phyloP scores from a whole-genome alignment of 2,888 invertebrate species.

The Tryphoninae sp. region DNA sequence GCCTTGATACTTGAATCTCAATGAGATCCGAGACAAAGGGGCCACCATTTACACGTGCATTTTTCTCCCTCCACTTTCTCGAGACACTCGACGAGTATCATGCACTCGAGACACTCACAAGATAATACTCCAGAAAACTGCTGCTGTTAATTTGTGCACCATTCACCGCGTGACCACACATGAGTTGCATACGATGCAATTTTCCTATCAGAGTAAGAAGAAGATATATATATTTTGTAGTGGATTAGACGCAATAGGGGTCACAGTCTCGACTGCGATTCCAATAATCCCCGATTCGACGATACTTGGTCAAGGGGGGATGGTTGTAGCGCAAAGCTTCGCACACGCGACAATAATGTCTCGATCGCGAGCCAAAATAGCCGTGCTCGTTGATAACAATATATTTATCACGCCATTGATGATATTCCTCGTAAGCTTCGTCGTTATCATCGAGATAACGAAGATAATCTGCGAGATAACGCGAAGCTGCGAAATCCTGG shows the following conservation, averaged over 20 bases:
- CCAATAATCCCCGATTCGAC: constrained; percentile 80
- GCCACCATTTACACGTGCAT: constrained; percentile 48
- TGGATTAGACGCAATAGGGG: not conserved
- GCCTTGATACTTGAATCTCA: constrained; percentile 21
- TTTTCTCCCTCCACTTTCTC: not conserved
- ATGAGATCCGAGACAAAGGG: constrained; percentile 31
- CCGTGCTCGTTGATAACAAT: constrained; percentile 86
- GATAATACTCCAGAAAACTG: too few species aligned
- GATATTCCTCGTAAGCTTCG: constrained; percentile 81
- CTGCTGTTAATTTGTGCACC: too few species aligned
- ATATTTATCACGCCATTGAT: constrained; percentile 85
- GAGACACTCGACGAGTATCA: not conserved
- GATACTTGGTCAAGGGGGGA: constrained; percentile 69
- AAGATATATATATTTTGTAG: not conserved
- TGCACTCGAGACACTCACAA: not conserved
- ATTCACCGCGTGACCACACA: too few species aligned
- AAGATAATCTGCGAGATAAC: constrained; percentile 83
- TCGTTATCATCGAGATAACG: constrained; percentile 81
- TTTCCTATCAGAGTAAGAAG: not conserved
- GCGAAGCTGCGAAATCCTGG: constrained; percentile 82
- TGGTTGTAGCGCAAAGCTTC: constrained; percentile 86
- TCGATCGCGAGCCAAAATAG: constrained; percentile 84
- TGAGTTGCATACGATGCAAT: not conserved
- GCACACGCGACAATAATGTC: constrained; percentile 86
- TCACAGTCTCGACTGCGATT: constrained; percentile 73